phyloP scores from a whole-genome alignment of 1,140 invertebrate genomes.

The Bombus huntii region DNA sequence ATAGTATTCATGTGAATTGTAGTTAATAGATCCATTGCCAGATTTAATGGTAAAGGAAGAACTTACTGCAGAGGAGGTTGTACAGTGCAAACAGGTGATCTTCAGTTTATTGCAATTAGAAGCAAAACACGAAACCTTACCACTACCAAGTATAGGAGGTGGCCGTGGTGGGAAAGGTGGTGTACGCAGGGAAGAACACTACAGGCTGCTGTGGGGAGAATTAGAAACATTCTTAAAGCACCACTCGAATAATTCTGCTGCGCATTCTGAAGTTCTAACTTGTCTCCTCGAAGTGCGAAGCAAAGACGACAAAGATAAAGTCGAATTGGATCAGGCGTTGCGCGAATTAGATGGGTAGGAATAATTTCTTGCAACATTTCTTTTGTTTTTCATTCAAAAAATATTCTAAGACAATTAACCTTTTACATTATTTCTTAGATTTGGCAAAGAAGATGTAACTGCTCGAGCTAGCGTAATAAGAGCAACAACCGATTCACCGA shows the following conservation, averaged over 20 bases:
- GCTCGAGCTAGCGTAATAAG: slow-evolving; percentile 88
- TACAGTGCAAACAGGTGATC: slow-evolving; percentile 94
- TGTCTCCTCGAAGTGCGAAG: slow-evolving; percentile 92
- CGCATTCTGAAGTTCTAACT: slow-evolving; percentile 91
- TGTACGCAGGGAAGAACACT: slow-evolving; percentile 92
- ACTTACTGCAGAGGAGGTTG: slow-evolving; percentile 92
- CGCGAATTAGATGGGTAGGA: slow-evolving; percentile 85
- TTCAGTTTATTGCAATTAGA: slow-evolving; percentile 92
- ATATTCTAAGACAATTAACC: background rate
- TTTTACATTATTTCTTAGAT: slow-evolving; percentile 57
- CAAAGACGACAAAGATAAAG: slow-evolving; percentile 85
- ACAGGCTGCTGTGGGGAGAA: slow-evolving; percentile 94
- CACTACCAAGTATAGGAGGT: slow-evolving; percentile 85
- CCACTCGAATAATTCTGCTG: slow-evolving; percentile 85
- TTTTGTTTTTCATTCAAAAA: background rate
- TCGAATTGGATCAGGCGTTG: slow-evolving; percentile 85
- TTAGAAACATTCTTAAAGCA: slow-evolving; percentile 92
- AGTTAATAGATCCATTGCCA: slow-evolving; percentile 92
- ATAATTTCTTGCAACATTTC: background rate
- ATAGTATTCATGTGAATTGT: slow-evolving; percentile 18
- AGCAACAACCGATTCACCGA: slow-evolving; percentile 91
- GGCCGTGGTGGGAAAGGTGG: slow-evolving; percentile 84
- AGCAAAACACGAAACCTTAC: slow-evolving; percentile 91
- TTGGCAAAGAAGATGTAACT: slow-evolving; percentile 80
- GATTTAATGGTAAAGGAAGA: slow-evolving; percentile 91